Base-by-base conservation (phyloP, 2,113 vertebrate species). In the Rattus rattus region DNA sequence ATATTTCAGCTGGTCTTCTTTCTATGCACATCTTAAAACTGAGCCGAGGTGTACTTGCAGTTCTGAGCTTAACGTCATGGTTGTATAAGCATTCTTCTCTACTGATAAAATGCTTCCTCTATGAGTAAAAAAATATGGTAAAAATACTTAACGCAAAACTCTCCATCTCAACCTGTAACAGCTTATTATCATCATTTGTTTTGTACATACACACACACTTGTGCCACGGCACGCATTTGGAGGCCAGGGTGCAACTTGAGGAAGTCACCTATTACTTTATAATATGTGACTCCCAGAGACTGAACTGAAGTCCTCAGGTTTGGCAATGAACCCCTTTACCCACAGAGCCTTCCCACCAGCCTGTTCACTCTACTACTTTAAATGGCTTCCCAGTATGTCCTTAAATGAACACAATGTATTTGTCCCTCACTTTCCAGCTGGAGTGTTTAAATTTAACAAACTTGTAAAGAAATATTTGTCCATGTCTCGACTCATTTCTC, bases 61-160 rank as follows among this genome's bases (percentile, higher is more conserved):
- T 56, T 95, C 88, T 59, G 47, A 33, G 13, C 22, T 83, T 56
- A 30, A 59, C 65, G 16, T 43, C 79, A 83, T 12, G 14, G 47
- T 2, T 8, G 47, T 52, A 70, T 56, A 88, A 93, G 24, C 36
- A 72, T 77, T 67, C 47, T 67, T 39, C 33, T n/a, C 30, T 63
- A 7, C 56, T 92, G 59, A 79, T 33, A 63, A 63, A 88, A 59
- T 7, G 65, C 2, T 36, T 93, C 67, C 3, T 72, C 3, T 69
- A 54, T n/a, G 10, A 43, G 75, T 70, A 49, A 77, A 39, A 88
- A 88, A 72, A 86, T 81, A 36, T 90, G 19, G 9, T 90, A n/a
- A 79, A 95, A 81, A 56, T 59, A 76, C 4, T 22, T 84, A 97
- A 89, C 28, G 69, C 22, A 90, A 85, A 83, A 52, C 22, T 73